Evolutionary conservation across 2,113 vertebrate genomes (phyloP), one percentile per base, ranked within the genome.

Genomic region (Dendrocopos noguchii): DNA sequence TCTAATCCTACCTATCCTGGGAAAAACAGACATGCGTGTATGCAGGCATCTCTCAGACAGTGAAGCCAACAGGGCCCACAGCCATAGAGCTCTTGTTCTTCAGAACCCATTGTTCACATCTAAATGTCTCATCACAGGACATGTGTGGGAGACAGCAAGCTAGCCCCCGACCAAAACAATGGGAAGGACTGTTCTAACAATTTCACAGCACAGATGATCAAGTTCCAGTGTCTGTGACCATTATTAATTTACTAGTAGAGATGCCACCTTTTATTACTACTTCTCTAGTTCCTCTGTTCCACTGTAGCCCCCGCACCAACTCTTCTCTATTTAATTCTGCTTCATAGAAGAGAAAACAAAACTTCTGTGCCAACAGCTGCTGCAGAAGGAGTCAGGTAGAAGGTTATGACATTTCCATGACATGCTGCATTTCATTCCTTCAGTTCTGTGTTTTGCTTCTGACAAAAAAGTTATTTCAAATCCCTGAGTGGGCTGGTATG

Each of bases 391-490:
- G 60, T 70, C 76, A 94, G 92, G 88, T 95, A 72, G 64, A 94
- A 94, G 92, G 61, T 92, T 87, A 72, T 1, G 14, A 86, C 88
- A 87, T 75, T 88, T 88, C 50, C 57, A 61, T 53, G 67, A 39
- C 47, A 47, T 57, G 36, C 13, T 88, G 75, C 36, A 14, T 78
- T 88, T 86, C 42, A 86, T 25, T 71, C 88, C 94, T 80, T 90
- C 9, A 39, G 59, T 86, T 86, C 63, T 88, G 22, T 63, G 34
- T 84, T 96, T 94, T 93, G 50, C 16, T 87, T 90, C 46, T 81
- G 70, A 90, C 50, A 92, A 88, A 94, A 88, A 81, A 80, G 85
- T 95, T 96, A 93, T 95, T 96, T 95, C 91, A 84, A 87, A 84
- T 84, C 39, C 29, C 63, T 80, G 92, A 94, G 95, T 96, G 84